Base-by-base conservation (phyloP, 2,797 vertebrate species). In the Pteronotus mesoamericanus region DNA sequence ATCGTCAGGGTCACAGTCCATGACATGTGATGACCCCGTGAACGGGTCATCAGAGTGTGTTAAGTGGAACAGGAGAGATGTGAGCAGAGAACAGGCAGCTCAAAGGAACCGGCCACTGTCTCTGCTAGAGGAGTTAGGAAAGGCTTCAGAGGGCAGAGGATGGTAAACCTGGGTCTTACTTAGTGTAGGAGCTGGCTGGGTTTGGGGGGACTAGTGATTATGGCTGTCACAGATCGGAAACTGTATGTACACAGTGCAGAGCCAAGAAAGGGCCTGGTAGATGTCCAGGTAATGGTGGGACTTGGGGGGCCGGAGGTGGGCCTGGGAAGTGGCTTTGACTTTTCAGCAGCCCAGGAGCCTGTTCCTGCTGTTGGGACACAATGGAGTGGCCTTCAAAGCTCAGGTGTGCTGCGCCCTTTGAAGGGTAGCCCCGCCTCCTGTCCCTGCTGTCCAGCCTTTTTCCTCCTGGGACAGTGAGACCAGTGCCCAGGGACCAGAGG, bases 391-490 rank as follows among this genome's bases (percentile, higher is more conserved):
- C 3, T 74, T 78, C 71, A 46, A 16, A 88, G 42, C 51, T 93
- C 83, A 93, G 78, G 68, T 89, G 32, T 79, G 87, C 66, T 53
- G 64, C 84, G 32, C n/a, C 69, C 74, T 94, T 74, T 91, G 74
- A 93, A 68, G 84, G 46, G 80, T 59, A 37, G 26, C 26, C 79
- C 37, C 80, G 46, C 46, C 80, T 87, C n/a, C 53, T 57, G 59
- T 42, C 83, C 89, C 61, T 84, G 51, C 64, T 66, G 69, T 86
- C 59, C 1, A 0, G 59, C 61, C 72, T 24, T 51, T 75, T 95
- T 93, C 94, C 69, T 93, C 46, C 59, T 64, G 42, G 85, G 90
- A 12, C 53, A 34, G 6, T 72, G 89, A 22, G 66, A 84, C 29
- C 39, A 84, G 94, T 84, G 66, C 64, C 86, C 24, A 9, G 10